Evolutionary conservation across 2,113 vertebrate species (phyloP).

Genomic region (Neoarius graeffei): DNA sequence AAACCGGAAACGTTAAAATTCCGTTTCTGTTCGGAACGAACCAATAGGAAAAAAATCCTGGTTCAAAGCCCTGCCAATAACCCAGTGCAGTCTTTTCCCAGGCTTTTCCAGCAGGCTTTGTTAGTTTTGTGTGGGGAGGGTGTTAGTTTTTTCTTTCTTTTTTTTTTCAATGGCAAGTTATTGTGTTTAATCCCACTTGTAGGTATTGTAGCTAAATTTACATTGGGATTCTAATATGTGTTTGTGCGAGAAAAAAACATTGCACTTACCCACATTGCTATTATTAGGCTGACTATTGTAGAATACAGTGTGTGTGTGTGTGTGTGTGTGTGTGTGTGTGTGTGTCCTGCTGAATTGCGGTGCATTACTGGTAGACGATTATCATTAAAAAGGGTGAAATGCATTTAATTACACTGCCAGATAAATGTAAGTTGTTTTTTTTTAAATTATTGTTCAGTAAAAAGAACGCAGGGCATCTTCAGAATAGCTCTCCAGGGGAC

Average conservation of each 20-base stretch:
- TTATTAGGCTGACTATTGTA: background rate
- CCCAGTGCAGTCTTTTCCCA: background rate
- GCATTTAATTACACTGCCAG: slow-evolving; percentile 3
- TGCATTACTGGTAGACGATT: background rate
- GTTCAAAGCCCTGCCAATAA: too few species aligned
- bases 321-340: background rate
- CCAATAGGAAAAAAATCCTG: too few species aligned
- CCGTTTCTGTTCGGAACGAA: too few species aligned
- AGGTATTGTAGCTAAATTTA: background rate
- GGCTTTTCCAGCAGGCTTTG: background rate
- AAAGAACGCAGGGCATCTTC: background rate
- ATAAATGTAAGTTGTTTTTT: background rate
- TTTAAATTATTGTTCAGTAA: background rate
- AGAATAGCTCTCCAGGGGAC: background rate
- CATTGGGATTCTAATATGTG: slow-evolving; percentile 3
- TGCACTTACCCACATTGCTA: background rate
- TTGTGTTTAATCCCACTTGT: background rate
- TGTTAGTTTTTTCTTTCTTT: too few species aligned
- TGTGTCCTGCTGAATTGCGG: background rate
- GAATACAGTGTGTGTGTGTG: background rate
- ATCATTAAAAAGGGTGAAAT: background rate
- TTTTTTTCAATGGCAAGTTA: too few species aligned
- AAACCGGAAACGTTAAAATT: too few species aligned
- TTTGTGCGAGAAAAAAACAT: background rate
- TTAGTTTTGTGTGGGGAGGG: too few species aligned